These are phyloP conservation scores for Pangasius djambal DNA, from an alignment of 2,797 vertebrate genomes.

Conservation along the genomic window DNA sequence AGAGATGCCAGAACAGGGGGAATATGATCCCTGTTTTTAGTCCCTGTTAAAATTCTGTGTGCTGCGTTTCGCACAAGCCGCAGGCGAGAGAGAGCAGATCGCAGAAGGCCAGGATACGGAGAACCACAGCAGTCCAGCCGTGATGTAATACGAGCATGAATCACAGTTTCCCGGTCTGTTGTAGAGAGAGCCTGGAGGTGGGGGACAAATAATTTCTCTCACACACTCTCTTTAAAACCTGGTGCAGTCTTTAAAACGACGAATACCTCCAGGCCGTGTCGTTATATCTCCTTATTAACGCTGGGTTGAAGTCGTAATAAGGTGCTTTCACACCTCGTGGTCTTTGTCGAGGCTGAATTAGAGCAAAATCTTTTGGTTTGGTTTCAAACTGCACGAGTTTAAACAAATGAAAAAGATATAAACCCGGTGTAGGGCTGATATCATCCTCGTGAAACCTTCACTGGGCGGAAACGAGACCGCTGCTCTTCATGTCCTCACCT, in stretches of 20 bases:
- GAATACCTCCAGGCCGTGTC: not conserved
- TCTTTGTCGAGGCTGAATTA: not conserved
- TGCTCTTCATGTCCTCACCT: not conserved
- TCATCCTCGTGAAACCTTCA: not conserved
- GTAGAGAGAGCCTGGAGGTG: no score
- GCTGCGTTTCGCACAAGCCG: no score
- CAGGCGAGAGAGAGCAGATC: no score
- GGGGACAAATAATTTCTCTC: not conserved
- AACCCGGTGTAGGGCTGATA: not conserved
- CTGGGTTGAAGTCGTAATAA: not conserved
- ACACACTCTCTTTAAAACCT: not conserved
- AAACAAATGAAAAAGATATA: no score
- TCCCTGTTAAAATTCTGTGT: no score
- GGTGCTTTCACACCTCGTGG: not conserved
- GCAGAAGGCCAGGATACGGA: no score
- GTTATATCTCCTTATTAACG: not conserved
- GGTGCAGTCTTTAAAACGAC: not conserved
- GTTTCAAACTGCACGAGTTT: no score
- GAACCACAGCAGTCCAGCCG: no score
- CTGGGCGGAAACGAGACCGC: not conserved
- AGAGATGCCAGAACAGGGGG: no score
- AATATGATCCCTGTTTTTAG: no score
- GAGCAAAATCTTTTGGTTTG: not conserved
- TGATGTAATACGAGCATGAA: no score
- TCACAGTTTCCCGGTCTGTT: no score